Percentiles rank a stretch among this genome's conserved stretches.
phyloP scores from a whole-genome alignment of 2,797 vertebrate species.

The Carduelis carduelis region DNA sequence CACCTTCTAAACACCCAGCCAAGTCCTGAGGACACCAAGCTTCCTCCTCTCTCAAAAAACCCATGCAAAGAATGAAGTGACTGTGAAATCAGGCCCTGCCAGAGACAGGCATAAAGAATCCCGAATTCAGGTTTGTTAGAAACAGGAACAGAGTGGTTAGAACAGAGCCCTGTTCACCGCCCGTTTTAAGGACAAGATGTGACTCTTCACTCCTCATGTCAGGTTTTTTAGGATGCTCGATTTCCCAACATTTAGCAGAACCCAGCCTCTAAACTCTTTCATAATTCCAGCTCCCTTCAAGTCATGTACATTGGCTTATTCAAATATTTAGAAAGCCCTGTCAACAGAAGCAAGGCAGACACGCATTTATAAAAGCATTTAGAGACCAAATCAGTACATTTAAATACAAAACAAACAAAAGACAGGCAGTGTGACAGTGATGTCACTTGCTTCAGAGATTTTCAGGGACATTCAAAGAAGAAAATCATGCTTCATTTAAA shows the following conservation, averaged over 20 bases:
- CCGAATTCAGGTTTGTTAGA: background rate
- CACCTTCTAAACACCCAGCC: background rate
- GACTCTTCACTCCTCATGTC: background rate
- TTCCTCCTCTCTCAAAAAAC: background rate
- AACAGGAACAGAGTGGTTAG: rapidly evolving
- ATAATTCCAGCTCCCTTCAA: background rate
- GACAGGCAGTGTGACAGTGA: background rate
- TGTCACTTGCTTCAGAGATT: background rate
- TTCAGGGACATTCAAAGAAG: background rate
- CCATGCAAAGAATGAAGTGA: background rate
- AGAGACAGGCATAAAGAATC: background rate
- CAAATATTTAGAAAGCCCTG: background rate
- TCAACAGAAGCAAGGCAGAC: background rate
- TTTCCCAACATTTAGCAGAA: background rate
- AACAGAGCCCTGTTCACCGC: background rate
- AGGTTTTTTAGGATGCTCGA: background rate
- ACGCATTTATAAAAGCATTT: background rate
- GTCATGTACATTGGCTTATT: background rate
- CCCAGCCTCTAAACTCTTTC: rapidly evolving
- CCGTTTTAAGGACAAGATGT: background rate
- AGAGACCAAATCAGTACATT: background rate
- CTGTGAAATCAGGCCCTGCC: background rate
- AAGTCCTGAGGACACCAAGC: background rate
- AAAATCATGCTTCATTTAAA: background rate
- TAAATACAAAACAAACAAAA: background rate